phyloP scores from a whole-genome alignment of 1,140 invertebrate genomes.

The Aphidius ervi region DNA sequence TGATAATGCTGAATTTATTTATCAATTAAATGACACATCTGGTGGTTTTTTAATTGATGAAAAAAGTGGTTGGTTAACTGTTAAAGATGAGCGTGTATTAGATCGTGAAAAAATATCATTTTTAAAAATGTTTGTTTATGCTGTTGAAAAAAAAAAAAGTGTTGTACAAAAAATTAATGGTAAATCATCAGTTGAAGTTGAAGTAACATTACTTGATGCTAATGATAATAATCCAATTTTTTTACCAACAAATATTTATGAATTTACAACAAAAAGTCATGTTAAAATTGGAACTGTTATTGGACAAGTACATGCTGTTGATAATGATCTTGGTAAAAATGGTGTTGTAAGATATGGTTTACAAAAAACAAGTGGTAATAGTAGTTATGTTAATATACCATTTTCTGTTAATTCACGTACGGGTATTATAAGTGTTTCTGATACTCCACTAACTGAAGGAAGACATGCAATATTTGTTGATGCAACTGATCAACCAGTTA shows the following conservation, averaged over 20 bases:
- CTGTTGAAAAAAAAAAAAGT: conserved; percentile 68
- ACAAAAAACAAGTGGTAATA: conserved; percentile 62
- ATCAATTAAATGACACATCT: conserved; percentile 68
- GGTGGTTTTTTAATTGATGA: conserved; percentile 78
- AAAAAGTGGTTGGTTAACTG: conserved; percentile 78
- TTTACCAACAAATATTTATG: conserved; percentile 75
- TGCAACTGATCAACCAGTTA: conserved; percentile 74
- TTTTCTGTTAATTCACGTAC: conserved; percentile 70
- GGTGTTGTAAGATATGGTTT: conserved; percentile 75
- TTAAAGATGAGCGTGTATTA: conserved; percentile 70
- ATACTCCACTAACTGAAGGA: conserved; percentile 62
- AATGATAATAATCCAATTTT: conserved; percentile 86
- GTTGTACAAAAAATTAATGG: conserved; percentile 43
- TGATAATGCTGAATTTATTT: conserved; percentile 79
- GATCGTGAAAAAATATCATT: conserved; percentile 72
- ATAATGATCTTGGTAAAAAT: conserved; percentile 78
- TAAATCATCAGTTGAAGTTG: conserved; percentile 67
- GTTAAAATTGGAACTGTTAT: conserved; percentile 65
- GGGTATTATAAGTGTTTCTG: conserved; percentile 67
- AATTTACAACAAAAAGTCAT: conserved; percentile 67
- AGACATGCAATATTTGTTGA: conserved; percentile 76
- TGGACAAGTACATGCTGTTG: conserved; percentile 71
- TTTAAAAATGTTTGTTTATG: conserved; percentile 69
- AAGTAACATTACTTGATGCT: conserved; percentile 76
- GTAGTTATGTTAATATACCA: conserved; percentile 58